A percentile compares a stretch with the other conserved stretches of the same genome.
These are phyloP conservation scores for Huso huso DNA, from an alignment of 2,797 vertebrate genomes.

Conservation along the genomic window DNA sequence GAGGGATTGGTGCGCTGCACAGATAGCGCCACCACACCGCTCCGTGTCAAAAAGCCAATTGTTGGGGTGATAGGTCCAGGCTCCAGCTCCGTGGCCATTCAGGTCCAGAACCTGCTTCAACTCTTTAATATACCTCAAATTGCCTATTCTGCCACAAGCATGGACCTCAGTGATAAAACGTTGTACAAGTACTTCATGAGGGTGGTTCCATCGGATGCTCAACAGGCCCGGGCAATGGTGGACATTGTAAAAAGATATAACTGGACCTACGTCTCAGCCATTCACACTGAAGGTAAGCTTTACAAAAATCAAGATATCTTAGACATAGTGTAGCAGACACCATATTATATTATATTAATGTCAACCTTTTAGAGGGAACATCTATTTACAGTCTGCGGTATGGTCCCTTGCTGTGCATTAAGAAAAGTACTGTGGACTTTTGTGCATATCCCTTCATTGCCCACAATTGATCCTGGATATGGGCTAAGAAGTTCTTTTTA, in stretches of 20 bases:
- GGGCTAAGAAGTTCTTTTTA: too few species aligned
- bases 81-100: slow-evolving; percentile 93
- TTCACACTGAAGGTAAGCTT: slow-evolving; percentile 89
- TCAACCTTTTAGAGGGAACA: too few species aligned
- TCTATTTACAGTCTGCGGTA: too few species aligned
- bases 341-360: too few species aligned
- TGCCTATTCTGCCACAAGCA: slow-evolving; percentile 92
- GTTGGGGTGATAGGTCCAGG: slow-evolving; percentile 93
- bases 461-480: too few species aligned
- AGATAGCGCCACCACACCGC: slow-evolving; percentile 74
- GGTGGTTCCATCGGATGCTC: slow-evolving; percentile 94
- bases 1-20: slow-evolving; percentile 71
- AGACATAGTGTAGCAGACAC: too few species aligned
- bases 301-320: not conserved
- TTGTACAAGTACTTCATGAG: slow-evolving; percentile 97
- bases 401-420: too few species aligned
- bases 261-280: slow-evolving; percentile 97
- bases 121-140: slow-evolving; percentile 98
- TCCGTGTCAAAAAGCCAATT: slow-evolving; percentile 85
- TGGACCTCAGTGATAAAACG: slow-evolving; percentile 92
- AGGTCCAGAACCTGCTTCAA: slow-evolving; percentile 93
- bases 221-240: slow-evolving; percentile 94
- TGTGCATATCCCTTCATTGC: too few species aligned
- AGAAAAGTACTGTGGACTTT: too few species aligned
- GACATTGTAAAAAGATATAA: slow-evolving; percentile 98